phyloP scores from a whole-genome alignment of 2,888 invertebrate species.

The Marronus borbonicus region DNA sequence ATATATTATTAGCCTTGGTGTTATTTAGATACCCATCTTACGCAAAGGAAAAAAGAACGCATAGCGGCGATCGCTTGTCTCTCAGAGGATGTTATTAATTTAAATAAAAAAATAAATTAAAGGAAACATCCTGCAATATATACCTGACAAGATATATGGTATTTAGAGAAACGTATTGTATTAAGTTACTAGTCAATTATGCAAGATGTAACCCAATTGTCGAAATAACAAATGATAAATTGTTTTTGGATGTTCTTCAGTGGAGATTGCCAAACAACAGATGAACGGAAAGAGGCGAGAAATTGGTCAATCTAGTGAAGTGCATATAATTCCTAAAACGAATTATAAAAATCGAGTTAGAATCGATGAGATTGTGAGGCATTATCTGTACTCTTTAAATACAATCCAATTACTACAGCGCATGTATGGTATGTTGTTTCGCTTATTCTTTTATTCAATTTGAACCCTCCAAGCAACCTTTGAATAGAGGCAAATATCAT shows the following conservation, averaged over 20 bases:
- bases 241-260: neutral
- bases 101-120: neutral
- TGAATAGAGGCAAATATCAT: too few species aligned
- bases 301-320: constrained; percentile 6
- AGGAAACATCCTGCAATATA: constrained; percentile 23
- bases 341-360: neutral
- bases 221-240: constrained; percentile 13
- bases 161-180: neutral
- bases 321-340: neutral
- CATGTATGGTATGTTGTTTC: too few species aligned
- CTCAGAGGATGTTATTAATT: constrained; percentile 23
- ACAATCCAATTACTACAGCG: too few species aligned
- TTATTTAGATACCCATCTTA: constrained; percentile 7
- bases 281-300: neutral
- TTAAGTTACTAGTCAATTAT: neutral
- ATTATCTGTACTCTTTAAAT: too few species aligned
- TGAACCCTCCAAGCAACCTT: too few species aligned
- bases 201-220: constrained; percentile 9
- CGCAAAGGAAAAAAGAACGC: neutral
- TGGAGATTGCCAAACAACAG: constrained; percentile 8
- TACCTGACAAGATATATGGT: neutral
- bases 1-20: constrained; percentile 23
- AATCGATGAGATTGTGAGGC: neutral
- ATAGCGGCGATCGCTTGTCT: neutral
- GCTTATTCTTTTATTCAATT: too few species aligned